Evolutionary conservation across 2,113 vertebrate genomes (phyloP).

Genomic region (Pyrgilauda ruficollis): DNA sequence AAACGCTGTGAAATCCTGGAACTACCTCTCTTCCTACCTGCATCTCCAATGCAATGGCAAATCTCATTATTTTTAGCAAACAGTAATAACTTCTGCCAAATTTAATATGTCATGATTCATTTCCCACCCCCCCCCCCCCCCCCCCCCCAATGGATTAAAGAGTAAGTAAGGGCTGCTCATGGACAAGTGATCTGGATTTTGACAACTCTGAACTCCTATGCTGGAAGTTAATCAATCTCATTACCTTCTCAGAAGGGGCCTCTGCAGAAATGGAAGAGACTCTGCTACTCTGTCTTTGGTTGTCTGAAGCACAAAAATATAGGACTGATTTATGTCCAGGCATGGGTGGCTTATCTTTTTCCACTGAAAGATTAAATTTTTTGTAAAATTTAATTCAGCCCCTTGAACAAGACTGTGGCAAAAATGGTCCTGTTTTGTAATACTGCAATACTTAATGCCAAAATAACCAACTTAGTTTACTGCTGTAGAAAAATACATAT

Average conservation of each 20-base stretch:
- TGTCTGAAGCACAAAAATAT: background rate
- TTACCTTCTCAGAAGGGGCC: background rate
- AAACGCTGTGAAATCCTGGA: background rate
- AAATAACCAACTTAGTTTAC: background rate
- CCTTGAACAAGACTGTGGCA: background rate
- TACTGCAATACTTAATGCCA: background rate
- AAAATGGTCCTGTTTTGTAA: background rate
- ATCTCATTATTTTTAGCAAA: background rate
- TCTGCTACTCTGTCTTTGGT: background rate
- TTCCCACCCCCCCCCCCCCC: rapidly evolving
- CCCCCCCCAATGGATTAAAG: background rate
- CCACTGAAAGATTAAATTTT: background rate
- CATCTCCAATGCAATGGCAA: background rate
- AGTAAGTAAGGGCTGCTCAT: background rate
- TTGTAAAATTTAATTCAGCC: background rate
- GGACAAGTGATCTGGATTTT: background rate
- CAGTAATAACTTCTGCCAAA: background rate
- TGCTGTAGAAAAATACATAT: background rate
- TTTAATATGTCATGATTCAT: background rate
- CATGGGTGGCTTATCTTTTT: background rate
- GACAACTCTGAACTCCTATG: background rate
- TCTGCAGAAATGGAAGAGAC: background rate
- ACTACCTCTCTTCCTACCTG: background rate
- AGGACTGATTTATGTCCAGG: background rate
- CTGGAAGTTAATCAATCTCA: background rate